phyloP scores from a whole-genome alignment of 2,888 invertebrate species.

The Quadroppia sp. region DNA sequence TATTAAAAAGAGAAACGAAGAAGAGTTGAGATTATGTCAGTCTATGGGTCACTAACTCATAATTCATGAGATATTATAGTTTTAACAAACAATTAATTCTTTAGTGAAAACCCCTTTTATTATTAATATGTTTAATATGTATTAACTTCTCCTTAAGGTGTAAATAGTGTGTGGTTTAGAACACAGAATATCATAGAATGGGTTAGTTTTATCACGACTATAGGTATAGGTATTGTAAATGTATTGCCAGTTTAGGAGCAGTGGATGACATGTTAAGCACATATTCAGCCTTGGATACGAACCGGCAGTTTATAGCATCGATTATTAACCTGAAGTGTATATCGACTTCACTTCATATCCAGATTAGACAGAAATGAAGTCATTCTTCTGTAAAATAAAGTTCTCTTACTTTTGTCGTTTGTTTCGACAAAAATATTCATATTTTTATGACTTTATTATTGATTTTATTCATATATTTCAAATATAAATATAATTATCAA shows the following conservation, averaged over 20 bases:
- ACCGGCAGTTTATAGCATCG: not conserved
- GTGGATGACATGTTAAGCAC: not conserved
- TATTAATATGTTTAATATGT: too few relatives aligned
- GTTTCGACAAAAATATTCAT: not conserved
- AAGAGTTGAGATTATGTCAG: too few relatives aligned
- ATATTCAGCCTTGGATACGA: not conserved
- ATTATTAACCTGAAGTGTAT: not conserved
- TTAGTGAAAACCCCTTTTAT: too few relatives aligned
- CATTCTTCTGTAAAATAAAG: not conserved
- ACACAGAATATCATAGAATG: too few relatives aligned
- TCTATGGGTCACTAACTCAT: too few relatives aligned
- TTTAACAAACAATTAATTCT: too few relatives aligned
- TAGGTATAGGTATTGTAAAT: too few relatives aligned
- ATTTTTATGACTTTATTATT: not conserved
- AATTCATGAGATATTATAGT: too few relatives aligned
- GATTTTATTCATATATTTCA: not conserved
- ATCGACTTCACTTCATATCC: not conserved
- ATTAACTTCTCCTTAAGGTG: too few relatives aligned
- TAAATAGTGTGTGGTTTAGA: too few relatives aligned
- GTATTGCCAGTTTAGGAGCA: not conserved
- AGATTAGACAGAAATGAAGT: not conserved
- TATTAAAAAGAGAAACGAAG: too few relatives aligned
- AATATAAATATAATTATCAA: not conserved
- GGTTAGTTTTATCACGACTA: too few relatives aligned
- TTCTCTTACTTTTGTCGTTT: not conserved